A percentile compares a stretch with the other conserved stretches of the same genome.
These are phyloP conservation scores for Macrochelys suwanniensis DNA, from an alignment of 2,797 vertebrate genomes.

Conservation along the genomic window DNA sequence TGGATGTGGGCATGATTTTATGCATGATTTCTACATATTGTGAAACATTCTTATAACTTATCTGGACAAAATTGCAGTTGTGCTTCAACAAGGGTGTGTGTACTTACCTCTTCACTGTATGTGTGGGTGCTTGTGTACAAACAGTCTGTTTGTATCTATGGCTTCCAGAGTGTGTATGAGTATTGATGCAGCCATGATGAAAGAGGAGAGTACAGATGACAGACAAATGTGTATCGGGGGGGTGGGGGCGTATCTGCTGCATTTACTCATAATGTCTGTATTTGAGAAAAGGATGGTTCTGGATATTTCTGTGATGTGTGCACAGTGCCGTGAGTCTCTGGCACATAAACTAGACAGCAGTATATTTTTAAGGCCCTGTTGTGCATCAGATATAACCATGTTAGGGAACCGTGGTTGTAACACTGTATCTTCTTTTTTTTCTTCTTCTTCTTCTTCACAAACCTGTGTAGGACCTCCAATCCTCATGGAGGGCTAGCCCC, in stretches of 20 bases:
- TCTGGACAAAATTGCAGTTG: slow-evolving; percentile 42
- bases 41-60: neutral
- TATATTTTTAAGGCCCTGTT: neutral
- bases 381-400: neutral
- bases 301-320: neutral
- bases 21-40: neutral
- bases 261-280: neutral
- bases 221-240: neutral
- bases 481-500: neutral
- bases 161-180: slow-evolving; percentile 52
- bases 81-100: slow-evolving; percentile 5
- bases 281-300: neutral
- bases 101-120: neutral
- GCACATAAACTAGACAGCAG: neutral
- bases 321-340: neutral
- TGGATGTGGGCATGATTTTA: slow-evolving; percentile 24
- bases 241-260: neutral
- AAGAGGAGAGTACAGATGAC: neutral
- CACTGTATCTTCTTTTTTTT: neutral
- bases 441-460: neutral
- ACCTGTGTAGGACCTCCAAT: neutral
- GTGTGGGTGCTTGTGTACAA: slow-evolving; percentile 48
- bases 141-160: slow-evolving; percentile 29
- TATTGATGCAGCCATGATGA: slow-evolving; percentile 60
- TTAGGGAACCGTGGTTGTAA: neutral